Evolutionary conservation across 2,797 vertebrate species (phyloP).

Genomic region (Sphaeramia orbicularis): DNA sequence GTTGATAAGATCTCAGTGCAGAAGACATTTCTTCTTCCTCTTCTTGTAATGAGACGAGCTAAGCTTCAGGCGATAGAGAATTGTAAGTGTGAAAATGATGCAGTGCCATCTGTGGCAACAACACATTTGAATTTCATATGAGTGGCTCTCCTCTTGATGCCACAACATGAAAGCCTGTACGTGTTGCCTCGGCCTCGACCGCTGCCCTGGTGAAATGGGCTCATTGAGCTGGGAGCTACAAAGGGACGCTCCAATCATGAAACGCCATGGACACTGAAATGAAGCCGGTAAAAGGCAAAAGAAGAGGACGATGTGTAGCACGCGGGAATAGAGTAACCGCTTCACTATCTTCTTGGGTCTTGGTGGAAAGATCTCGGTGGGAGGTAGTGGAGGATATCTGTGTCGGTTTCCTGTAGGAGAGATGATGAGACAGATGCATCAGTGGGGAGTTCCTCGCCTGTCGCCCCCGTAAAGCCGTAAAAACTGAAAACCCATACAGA

Average conservation of each 20-base stretch:
- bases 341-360: conserved; percentile 30
- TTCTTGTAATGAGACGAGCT: conserved; percentile 10
- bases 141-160: conserved; percentile 70
- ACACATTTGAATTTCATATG: conserved; percentile 81
- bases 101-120: conserved; percentile 60
- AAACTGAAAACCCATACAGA: conserved; percentile 51
- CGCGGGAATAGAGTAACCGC: conserved; percentile 27
- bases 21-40: not conserved
- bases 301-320: conserved; percentile 37
- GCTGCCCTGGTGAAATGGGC: conserved; percentile 59
- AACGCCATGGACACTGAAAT: conserved; percentile 50
- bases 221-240: conserved; percentile 69
- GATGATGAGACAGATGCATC: conserved; percentile 50
- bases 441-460: conserved; percentile 48
- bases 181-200: conserved; percentile 51
- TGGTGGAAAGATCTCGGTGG: conserved; percentile 52
- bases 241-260: conserved; percentile 64
- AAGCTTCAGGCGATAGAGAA: conserved; percentile 22
- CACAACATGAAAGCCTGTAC: conserved; percentile 76
- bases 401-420: conserved; percentile 28
- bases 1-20: not conserved
- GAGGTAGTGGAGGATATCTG: conserved; percentile 53
- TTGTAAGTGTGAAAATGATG: conserved; percentile 43
- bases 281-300: conserved; percentile 34
- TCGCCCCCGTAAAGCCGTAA: conserved; percentile 48